These are phyloP conservation scores for Nylanderia fulva DNA, from an alignment of 1,140 invertebrate genomes.

Conservation along the genomic window DNA sequence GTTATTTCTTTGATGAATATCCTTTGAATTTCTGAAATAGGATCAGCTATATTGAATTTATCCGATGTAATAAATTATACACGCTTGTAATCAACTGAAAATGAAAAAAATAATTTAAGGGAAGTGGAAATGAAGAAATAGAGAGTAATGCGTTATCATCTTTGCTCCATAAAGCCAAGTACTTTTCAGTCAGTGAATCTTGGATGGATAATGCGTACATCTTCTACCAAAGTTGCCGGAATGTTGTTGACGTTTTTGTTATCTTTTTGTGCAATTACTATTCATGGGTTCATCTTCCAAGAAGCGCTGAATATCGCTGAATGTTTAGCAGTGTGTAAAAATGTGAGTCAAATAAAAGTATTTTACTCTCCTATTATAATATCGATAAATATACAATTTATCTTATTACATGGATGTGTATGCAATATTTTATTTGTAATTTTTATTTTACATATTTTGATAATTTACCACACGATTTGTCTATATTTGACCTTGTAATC, in stretches of 20 bases:
- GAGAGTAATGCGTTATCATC: background rate
- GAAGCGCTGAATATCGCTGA: conserved; percentile 14
- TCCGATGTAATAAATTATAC: background rate
- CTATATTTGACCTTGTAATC: background rate
- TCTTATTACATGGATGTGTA: too few relatives aligned
- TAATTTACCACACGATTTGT: background rate
- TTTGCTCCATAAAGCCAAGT: background rate
- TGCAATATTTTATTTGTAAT: too few relatives aligned
- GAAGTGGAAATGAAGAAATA: background rate
- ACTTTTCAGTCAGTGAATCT: background rate
- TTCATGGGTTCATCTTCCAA: conserved; percentile 5
- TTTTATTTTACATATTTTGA: background rate
- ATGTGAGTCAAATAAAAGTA: conserved; percentile 19
- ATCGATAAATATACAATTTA: background rate
- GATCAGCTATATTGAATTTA: background rate
- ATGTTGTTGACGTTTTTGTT: conserved; percentile 4
- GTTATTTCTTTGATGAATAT: background rate
- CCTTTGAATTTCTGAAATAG: background rate
- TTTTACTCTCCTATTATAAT: background rate
- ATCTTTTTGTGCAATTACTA: conserved; percentile 6
- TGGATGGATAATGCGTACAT: background rate
- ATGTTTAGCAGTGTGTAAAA: conserved; percentile 4
- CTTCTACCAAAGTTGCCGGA: background rate
- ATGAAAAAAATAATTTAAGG: background rate
- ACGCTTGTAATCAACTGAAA: background rate